phyloP scores from a whole-genome alignment of 2,888 invertebrate genomes.

The Crematogaster levior region DNA sequence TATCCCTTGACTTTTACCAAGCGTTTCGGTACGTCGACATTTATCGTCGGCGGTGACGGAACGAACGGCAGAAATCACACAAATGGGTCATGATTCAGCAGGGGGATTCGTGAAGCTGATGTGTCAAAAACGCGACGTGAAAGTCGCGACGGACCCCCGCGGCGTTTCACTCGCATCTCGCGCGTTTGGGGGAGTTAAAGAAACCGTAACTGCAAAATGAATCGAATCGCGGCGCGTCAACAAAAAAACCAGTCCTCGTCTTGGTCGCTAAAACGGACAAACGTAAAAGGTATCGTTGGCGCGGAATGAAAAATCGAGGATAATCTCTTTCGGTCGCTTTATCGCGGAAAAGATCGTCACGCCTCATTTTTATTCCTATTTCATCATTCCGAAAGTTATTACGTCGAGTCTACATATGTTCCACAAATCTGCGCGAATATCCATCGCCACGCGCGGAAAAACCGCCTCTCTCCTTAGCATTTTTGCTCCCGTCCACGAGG shows the following conservation, averaged over 20 bases:
- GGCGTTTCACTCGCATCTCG: not conserved
- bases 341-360: constrained; percentile 5
- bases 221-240: not conserved
- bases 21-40: constrained; percentile 14
- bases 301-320: constrained; percentile 2
- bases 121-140: not conserved
- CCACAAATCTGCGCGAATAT: constrained; percentile 31
- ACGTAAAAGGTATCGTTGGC: not conserved
- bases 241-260: not conserved
- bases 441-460: too few relatives aligned
- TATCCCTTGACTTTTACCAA: constrained; percentile 31
- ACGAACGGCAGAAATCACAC: constrained; percentile 22
- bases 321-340: constrained; percentile 29
- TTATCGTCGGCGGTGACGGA: constrained; percentile 2
- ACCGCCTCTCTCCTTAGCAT: not conserved
- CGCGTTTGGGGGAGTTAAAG: not conserved
- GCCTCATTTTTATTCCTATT: constrained; percentile 31
- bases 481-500: constrained; percentile 2
- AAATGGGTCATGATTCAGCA: not conserved
- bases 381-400: constrained; percentile 26
- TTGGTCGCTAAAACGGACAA: not conserved
- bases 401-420: constrained; percentile 31
- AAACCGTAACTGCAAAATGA: not conserved
- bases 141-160: not conserved
- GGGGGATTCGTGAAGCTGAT: not conserved